These are phyloP conservation scores for Orchestia grillus DNA, from an alignment of 1,140 invertebrate species.

Conservation along the genomic window DNA sequence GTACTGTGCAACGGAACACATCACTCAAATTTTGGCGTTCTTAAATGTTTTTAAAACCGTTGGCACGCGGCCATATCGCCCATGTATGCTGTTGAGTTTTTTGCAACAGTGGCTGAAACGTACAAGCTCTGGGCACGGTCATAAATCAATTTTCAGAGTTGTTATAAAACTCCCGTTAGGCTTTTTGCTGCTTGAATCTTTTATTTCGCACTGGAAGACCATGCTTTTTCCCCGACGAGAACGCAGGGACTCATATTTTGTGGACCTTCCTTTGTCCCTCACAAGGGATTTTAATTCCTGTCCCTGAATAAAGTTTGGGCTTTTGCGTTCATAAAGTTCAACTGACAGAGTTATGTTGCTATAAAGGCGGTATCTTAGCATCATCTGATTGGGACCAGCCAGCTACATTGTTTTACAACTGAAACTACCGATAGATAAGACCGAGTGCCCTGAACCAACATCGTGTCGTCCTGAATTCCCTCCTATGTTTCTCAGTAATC, in stretches of 20 bases:
- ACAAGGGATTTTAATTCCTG: background rate
- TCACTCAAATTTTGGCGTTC: background rate
- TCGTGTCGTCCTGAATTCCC: background rate
- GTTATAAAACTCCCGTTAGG: background rate
- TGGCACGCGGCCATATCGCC: background rate
- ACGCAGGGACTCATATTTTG: background rate
- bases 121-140: background rate
- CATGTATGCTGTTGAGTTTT: background rate
- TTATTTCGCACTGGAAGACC: background rate
- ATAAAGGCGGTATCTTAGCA: slow-evolving; percentile 35
- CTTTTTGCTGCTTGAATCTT: background rate
- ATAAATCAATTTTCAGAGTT: background rate
- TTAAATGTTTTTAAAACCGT: background rate
- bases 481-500: background rate
- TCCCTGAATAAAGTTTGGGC: slow-evolving; percentile 16
- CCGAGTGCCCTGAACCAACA: background rate
- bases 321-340: slow-evolving; percentile 27
- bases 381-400: slow-evolving; percentile 13
- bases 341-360: slow-evolving; percentile 6
- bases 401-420: slow-evolving; percentile 36
- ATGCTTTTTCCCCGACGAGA: background rate
- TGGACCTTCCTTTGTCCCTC: background rate
- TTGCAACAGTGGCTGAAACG: background rate
- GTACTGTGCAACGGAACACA: too few species aligned
- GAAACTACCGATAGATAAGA: background rate